phyloP scores from a whole-genome alignment of 2,888 invertebrate species.

The Rhagium mordax region DNA sequence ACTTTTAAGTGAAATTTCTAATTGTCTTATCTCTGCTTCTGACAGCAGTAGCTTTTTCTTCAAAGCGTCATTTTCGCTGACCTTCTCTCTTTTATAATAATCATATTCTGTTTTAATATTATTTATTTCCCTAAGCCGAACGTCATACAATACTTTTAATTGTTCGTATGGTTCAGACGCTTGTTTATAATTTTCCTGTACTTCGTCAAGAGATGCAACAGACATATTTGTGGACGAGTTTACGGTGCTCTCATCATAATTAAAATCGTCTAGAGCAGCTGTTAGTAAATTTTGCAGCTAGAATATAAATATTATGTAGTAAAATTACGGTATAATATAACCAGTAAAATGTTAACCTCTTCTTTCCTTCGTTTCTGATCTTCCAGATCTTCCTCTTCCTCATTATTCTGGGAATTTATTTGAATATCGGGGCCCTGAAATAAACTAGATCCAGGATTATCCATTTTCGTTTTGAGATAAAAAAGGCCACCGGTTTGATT shows the following conservation, averaged over 20 bases:
- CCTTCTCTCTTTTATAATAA: slow-evolving; percentile 50
- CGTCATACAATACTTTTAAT: slow-evolving; percentile 68
- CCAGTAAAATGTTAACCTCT: slow-evolving; percentile 71
- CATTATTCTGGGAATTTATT: slow-evolving; percentile 77
- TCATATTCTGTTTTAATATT: slow-evolving; percentile 56
- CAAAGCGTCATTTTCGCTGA: slow-evolving; percentile 53
- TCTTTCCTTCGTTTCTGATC: slow-evolving; percentile 79
- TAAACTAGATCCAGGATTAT: slow-evolving; percentile 77
- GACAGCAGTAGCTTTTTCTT: slow-evolving; percentile 56
- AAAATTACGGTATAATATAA: too few species aligned
- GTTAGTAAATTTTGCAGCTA: slow-evolving; percentile 78
- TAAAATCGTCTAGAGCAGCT: slow-evolving; percentile 80
- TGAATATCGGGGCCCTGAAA: slow-evolving; percentile 80
- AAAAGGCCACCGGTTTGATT: too few species aligned
- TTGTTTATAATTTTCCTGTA: slow-evolving; percentile 56
- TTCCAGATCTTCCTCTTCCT: slow-evolving; percentile 78
- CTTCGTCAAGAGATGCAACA: slow-evolving; percentile 53
- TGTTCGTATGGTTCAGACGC: slow-evolving; percentile 63
- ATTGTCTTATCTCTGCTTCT: slow-evolving; percentile 60
- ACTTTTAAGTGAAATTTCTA: slow-evolving; percentile 58
- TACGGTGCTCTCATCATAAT: slow-evolving; percentile 74
- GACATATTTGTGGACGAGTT: slow-evolving; percentile 61
- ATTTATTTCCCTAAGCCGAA: slow-evolving; percentile 66
- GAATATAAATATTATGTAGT: slow-evolving; percentile 59
- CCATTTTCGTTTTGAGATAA: too few species aligned